Evolutionary conservation across 2,888 invertebrate genomes (phyloP).

Genomic region (Drosophila dives): DNA sequence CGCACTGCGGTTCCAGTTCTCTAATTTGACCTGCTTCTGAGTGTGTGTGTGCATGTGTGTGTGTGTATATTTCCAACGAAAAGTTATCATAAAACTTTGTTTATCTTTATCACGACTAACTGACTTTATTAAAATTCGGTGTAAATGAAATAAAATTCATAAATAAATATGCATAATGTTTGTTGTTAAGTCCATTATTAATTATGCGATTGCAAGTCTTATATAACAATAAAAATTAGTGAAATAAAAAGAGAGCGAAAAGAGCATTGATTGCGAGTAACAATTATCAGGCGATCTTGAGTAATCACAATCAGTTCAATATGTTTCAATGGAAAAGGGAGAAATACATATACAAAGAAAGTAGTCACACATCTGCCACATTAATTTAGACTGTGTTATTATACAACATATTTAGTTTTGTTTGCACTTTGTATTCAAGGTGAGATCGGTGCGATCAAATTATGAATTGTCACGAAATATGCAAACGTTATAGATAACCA

Average conservation of each 20-base stretch:
- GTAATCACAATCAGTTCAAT: constrained; percentile 43
- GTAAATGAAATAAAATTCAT: constrained; percentile 10
- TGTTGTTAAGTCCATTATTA: constrained; percentile 20
- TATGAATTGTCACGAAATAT: constrained; percentile 27
- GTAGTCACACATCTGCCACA: not conserved
- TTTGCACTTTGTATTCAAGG: constrained; percentile 70
- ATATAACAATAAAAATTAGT: constrained; percentile 56
- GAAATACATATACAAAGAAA: not conserved
- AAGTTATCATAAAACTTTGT: constrained; percentile 65
- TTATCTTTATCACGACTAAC: constrained; percentile 59
- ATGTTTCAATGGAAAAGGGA: constrained; percentile 17
- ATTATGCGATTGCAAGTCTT: constrained; percentile 47
- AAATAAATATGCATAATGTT: constrained; percentile 15
- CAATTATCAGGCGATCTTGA: constrained; percentile 56
- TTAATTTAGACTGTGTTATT: not conserved
- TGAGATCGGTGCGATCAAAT: constrained; percentile 65
- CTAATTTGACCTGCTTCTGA: constrained; percentile 7
- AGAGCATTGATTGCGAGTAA: constrained; percentile 12
- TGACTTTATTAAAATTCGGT: constrained; percentile 21
- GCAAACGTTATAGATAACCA: constrained; percentile 37
- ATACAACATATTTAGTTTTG: constrained; percentile 32
- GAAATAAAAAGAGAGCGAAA: constrained; percentile 30
- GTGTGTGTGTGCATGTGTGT: constrained; percentile 7
- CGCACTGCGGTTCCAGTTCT: constrained; percentile 1
- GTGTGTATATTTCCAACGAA: constrained; percentile 44